Evolutionary conservation across 2,797 vertebrate genomes (phyloP).

Genomic region (Lacerta viridis): DNA sequence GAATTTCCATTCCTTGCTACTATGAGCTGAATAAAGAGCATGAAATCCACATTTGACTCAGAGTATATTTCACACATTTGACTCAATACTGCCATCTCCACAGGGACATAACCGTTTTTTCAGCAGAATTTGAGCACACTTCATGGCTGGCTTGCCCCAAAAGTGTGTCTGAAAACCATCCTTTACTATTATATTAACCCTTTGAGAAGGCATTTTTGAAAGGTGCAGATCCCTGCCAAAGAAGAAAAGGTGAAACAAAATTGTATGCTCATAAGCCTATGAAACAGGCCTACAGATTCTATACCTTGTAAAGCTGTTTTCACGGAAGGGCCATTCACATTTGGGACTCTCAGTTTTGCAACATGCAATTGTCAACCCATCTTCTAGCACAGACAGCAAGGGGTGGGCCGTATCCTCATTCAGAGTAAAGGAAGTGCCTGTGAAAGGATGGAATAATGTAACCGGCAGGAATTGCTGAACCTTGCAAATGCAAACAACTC

Average conservation of each 20-base stretch:
- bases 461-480: constrained; percentile 16
- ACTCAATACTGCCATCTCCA: too few species aligned
- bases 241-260: background rate
- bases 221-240: background rate
- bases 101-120: too few species aligned
- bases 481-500: background rate
- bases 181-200: background rate
- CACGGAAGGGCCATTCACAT: constrained; percentile 82
- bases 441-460: constrained; percentile 45
- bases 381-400: constrained; percentile 89
- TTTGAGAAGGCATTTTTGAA: background rate
- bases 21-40: too few species aligned
- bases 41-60: too few species aligned
- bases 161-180: background rate
- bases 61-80: too few species aligned
- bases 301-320: constrained; percentile 90
- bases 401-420: constrained; percentile 91
- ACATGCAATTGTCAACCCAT: constrained; percentile 89
- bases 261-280: too few species aligned
- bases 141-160: background rate
- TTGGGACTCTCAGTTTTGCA: constrained; percentile 83
- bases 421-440: constrained; percentile 92
- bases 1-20: too few species aligned
- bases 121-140: background rate
- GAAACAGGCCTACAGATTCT: constrained; percentile 6